Base-by-base conservation (phyloP, 2,113 vertebrate species). In the Rhagologus leucostigma region DNA sequence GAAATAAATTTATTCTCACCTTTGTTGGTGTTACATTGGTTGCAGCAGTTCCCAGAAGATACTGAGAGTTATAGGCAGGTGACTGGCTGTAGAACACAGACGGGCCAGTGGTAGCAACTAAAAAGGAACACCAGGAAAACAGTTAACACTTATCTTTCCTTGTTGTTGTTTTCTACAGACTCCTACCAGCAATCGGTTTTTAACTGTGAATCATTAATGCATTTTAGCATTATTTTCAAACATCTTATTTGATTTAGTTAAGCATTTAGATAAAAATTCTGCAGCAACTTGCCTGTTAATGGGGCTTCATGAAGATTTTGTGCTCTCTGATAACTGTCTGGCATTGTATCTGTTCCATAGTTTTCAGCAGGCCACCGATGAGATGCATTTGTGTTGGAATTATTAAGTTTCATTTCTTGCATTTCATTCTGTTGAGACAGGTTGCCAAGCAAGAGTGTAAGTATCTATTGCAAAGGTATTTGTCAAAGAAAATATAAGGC, bases 51-150 rank as follows among this genome's bases (percentile, higher is more conserved):
- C 99, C 98, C 59, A 99, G 98, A 94, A 99, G 99, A 97, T 99
- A 99, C 93, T 99, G 99, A 62, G 99, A 99, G 97, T 99, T 99
- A 97, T 99, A 99, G 74, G 98, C 99, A 95, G 99, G 98, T 89
- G 99, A 99, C 87, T 99, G 99, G 94, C 97, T 99, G 98, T 99
- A 99, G 97, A 98, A 99, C 53, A 97, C 98, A 89, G 99, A 98
- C 10, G 99, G 98, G 50, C 98, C 99, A 94, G 99, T 99, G 39
- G 99, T 99, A 86, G 99, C 94, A 98, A 99, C 99, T 99, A 89
- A 95, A 97, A 92, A 65, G 52, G 24, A 95, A 94, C 4, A 87
- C 8, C 18, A 89, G 9, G 5, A 76, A 64, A 93, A 60, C 3
- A 85, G 22, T 68, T 80, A n/a, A 62, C 27, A 73, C 23, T 32